Evolutionary conservation across 2,888 invertebrate species (phyloP), one percentile per base, ranked within the genome.

Genomic region (Rhagophthalmus giganteus): DNA sequence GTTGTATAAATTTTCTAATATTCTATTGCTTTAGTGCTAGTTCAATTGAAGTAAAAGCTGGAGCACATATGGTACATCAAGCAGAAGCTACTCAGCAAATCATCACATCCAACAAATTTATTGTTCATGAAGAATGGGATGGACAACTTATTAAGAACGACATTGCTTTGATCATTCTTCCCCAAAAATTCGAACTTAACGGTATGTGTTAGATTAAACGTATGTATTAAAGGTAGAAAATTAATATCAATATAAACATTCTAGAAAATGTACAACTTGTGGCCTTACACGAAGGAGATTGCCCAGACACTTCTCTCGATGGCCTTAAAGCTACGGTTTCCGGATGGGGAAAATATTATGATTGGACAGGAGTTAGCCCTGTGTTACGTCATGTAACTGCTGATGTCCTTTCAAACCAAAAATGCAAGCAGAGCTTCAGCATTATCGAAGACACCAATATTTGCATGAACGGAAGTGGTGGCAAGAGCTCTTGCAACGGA

Each of bases 401-500:
- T 1, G 70, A 73, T 15, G 70, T 79, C 12, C 72, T 79, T 32
- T 68, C 68, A 1, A 79, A 79, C 52, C 38, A 57, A 0, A 67
- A 61, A 1, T 81, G 81, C 59, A 76, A 77, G 58, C 61, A 60
- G 1, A 70, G 70, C 38, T 78, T 74, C 13, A 20, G 11, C 6
- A 37, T 15, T 0, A 69, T 80, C 13, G 69, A 73, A 11, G 64
- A 60, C 5, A 74, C 73, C 38, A 78, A 80, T 55, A 59, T 81
- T 6, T 81, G 81, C 56, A 76, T 77, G 16, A 67, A 69, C 11
- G 80, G 79, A 3, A 1, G 5, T 0, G 67, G 69, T 0, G 70
- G 73, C 0, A 73, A 69, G 6, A 77, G 79, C 0, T 77, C 78
- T 1, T 81, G 81, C 54, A 77, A 74, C 20, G 79, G 78, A 0